Evolutionary conservation across 2,888 invertebrate genomes (phyloP), one percentile per base, ranked within the genome.

Genomic region (Steinernema carpocapsae): DNA sequence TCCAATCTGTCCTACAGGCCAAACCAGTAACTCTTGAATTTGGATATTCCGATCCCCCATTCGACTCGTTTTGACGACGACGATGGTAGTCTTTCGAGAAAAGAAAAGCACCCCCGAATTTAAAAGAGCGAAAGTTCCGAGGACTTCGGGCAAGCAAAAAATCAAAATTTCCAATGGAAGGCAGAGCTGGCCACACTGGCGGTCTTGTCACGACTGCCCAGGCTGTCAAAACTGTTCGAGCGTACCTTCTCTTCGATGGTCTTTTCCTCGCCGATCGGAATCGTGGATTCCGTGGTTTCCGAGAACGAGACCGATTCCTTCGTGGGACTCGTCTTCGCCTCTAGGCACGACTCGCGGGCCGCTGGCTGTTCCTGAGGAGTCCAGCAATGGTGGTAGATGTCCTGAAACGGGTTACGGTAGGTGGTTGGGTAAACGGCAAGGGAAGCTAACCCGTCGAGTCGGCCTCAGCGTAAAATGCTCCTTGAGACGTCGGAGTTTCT

Each of bases 191-290:
- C 26, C 26, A 19, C 14, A 12, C 56, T 56, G 24, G 22, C 14
- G 24, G 56, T 56, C 26, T 26, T 24, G 26, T 56, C 26, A 22
- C 56, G 56, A 24, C 14, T 22, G 4, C 26, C 56, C 22, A 19
- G 56, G 22, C 24, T 48, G 48, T 48, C 48, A 48, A 48, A 19
- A 12, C 19, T 12, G 4, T 26, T 7, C 32, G 64, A 64, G 29
- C 64, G 64, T 64, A 64, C 64, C 64, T 64, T 64, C 64, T 64
- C 64, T 29, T 64, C 64, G 32, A 64, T 64, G 17, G 64, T 64
- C 32, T 64, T 64, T 6, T 64, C 64, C 17, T 64, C 64, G 64
- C 19, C 64, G 7, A 64, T 29, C 17, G 64, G 64, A 32, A 64
- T 29, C 1, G 64, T 64, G 2, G 64, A 64, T 29, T 64, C 64